Evolutionary conservation across 2,797 vertebrate species (phyloP), one percentile per base, ranked within the genome.

Genomic region (Gobio occitaniae): DNA sequence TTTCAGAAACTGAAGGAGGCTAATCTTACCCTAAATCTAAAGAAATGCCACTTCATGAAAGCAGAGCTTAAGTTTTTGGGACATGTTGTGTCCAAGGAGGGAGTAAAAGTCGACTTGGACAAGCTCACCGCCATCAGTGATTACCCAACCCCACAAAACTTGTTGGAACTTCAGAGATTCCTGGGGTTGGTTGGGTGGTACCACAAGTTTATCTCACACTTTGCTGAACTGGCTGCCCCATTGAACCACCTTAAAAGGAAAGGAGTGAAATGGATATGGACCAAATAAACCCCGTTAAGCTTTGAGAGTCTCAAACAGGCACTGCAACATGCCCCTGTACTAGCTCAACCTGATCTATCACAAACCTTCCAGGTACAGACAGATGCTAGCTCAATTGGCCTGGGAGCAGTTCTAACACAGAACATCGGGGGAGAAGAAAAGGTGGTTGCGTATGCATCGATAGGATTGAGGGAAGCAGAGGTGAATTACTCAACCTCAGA

Each of bases 201-300:
- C n/a, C 81, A 79, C 54, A 84, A 63, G 4, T 83, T 86, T n/a
- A 83, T 72, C 12, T 71, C 59, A 9, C 50, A 38, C 4, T 80
- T 85, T 65, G 38, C 84, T 7, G 56, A 85, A 11, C 19, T 85
- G 6, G 66, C 66, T 15, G 74, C 63, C 7, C 3, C 76, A 68
- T 13, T n/a, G 16, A 78, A 83, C 7, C 63, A 61, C 9, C 65
- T 83, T 2, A 78, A 78, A 12, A 29, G 25, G 52, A 86, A 86
- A 48, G 85, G 47, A 13, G 74, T 78, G 1, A 8, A 44, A 4
- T 86, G 80, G 36, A 38, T 32, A 9, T 78, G 80, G 80, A 63
- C 63, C 1, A 9, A 8, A 11, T 74, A 78, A 19, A 78, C 52
- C 6, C 61, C 78, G n/a, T 15, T 6, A 9, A 32, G 38, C 4